phyloP scores from a whole-genome alignment of 2,113 vertebrate species.

The Regulus satrapa region DNA sequence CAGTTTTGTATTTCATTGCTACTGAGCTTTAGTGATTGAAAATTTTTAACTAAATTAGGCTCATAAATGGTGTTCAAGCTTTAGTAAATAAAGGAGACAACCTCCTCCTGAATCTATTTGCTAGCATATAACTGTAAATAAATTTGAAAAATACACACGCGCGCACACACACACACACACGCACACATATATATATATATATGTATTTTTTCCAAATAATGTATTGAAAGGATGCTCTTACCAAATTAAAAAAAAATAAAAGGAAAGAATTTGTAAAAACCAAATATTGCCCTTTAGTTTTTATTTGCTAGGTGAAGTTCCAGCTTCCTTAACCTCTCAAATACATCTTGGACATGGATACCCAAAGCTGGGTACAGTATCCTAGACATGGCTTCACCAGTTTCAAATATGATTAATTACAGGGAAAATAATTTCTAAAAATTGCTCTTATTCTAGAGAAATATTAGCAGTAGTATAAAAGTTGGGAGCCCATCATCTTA shows the following conservation, averaged over 20 bases:
- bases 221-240: too few relatives aligned
- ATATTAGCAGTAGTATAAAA: not conserved
- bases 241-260: not conserved
- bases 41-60: not conserved
- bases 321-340: not conserved
- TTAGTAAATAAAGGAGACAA: not conserved
- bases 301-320: not conserved
- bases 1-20: not conserved
- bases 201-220: not conserved
- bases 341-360: not conserved
- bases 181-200: not conserved
- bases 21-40: not conserved
- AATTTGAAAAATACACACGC: too few relatives aligned
- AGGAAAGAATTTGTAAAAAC: not conserved
- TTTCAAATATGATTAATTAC: not conserved
- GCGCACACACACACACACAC: too few relatives aligned
- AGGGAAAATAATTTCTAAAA: not conserved
- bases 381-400: not conserved
- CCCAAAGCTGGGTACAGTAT: not conserved
- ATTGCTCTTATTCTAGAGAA: not conserved
- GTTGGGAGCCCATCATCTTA: not conserved
- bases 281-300: not conserved
- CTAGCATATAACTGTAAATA: not conserved
- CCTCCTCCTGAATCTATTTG: not conserved
- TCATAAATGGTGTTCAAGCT: not conserved